Percentiles rank a stretch among this genome's conserved stretches.
Conservation (phyloP, 2,888 invertebrate species). For the Drosophila borealis region DNA sequence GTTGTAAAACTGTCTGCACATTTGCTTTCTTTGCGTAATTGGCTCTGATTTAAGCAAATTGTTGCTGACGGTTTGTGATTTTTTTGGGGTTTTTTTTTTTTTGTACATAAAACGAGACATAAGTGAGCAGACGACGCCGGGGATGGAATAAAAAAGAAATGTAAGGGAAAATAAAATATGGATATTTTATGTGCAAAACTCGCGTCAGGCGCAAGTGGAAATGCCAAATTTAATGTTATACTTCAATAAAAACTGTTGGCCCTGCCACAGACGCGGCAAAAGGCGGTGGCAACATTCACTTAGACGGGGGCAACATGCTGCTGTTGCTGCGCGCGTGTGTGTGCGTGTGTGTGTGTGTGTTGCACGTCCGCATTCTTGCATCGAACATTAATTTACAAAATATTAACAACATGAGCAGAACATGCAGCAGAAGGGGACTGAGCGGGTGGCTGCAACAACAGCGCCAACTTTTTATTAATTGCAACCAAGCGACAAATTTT, state of each 20-base stretch:
- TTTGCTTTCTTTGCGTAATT: slow-evolving; percentile 41
- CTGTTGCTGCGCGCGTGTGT: slow-evolving; percentile 7
- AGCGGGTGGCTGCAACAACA: slow-evolving; percentile 42
- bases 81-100: neutral
- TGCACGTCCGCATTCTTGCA: slow-evolving; percentile 76
- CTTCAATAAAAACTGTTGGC: slow-evolving; percentile 74
- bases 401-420: slow-evolving; percentile 71
- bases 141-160: slow-evolving; percentile 11
- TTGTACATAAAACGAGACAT: slow-evolving; percentile 18
- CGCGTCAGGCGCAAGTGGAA: slow-evolving; percentile 48
- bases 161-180: slow-evolving; percentile 41
- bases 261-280: slow-evolving; percentile 35
- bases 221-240: slow-evolving; percentile 80
- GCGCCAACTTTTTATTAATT: slow-evolving; percentile 79
- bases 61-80: slow-evolving; percentile 15
- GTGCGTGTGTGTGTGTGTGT: slow-evolving; percentile 18
- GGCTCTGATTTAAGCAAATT: slow-evolving; percentile 47
- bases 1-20: slow-evolving; percentile 43
- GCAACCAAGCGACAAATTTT: slow-evolving; percentile 75
- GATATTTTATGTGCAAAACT: slow-evolving; percentile 59
- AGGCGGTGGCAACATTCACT: slow-evolving; percentile 43
- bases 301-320: slow-evolving; percentile 21
- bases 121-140: slow-evolving; percentile 40
- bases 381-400: slow-evolving; percentile 80
- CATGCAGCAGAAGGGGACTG: slow-evolving; percentile 15